Evolutionary conservation across 1,140 invertebrate species (phyloP), one percentile per base, ranked within the genome.

Genomic region (Calosoma granatense): DNA sequence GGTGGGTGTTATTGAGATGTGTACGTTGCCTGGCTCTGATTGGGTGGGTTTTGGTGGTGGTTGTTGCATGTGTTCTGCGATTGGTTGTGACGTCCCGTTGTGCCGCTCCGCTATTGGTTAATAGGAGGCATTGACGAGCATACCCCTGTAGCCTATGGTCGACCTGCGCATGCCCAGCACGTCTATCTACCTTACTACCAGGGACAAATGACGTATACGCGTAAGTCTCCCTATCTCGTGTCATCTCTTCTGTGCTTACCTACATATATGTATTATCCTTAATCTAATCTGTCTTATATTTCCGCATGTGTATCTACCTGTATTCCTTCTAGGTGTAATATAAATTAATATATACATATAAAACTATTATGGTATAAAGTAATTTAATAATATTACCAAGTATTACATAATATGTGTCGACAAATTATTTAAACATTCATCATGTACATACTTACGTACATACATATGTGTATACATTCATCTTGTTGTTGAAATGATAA

Each of bases 171-270:
- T 75, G 84, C 84, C 66, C 83, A 86, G 76, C 84, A 87, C 73
- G 81, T 88, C 70, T 87, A 87, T 74, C 80, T 87, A 72, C 85
- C 85, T 70, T 87, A 84, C 79, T 86, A 81, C 78, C 84, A 87
- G 72, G 85, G 84, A 69, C 81, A 83, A 75, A 85, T 84, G 78
- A 81, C 80, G 72, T 83, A 84, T 67, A 83, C 81, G 75, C 78
- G 85, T 88, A 87, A 88, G 85, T 87, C 74, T 65, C 55, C 61
- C 65, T 69, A 55, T 54, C 4, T 26, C 19, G n/a, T 36, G 26
- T 36, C 26, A 9, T 36, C 26, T 36, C 26, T 36, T n/a, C 26
- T 36, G 26, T 36, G 26, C n/a, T 36, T 36, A 36, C n/a, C 26
- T 9, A 36, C 6, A 36, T 36, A n/a, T 36, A 9, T 36, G 26